phyloP scores from a whole-genome alignment of 53 echinoderm and acorn worm species.

The Henricia sp. region DNA sequence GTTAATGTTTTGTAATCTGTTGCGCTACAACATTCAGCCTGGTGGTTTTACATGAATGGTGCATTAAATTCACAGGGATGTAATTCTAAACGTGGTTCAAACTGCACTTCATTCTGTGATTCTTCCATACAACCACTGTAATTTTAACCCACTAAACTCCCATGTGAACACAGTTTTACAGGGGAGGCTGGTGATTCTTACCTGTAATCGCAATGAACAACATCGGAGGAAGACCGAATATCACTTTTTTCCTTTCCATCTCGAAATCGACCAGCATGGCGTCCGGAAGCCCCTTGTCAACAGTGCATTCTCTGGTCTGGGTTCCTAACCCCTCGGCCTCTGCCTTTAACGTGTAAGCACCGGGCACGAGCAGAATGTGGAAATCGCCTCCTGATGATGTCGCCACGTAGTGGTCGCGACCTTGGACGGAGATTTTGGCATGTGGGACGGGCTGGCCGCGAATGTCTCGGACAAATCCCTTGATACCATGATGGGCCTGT shows the following conservation, averaged over 20 bases:
- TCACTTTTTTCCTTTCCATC: conserved; percentile 50
- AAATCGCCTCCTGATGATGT: conserved; percentile 78
- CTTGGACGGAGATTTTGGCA: conserved; percentile 68
- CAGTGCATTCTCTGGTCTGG: conserved; percentile 38
- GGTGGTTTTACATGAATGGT: too few species aligned
- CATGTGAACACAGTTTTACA: too few species aligned
- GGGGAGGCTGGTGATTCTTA: too few species aligned
- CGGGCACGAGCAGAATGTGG: conserved; percentile 76
- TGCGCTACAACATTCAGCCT: too few species aligned
- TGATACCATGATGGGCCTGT: conserved; percentile 80
- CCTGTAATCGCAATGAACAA: conserved; percentile 79
- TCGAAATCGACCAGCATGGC: conserved; percentile 40
- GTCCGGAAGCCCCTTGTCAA: conserved; percentile 29
- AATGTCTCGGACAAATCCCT: conserved; percentile 68
- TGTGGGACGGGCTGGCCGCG: conserved; percentile 67
- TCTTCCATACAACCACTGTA: too few species aligned
- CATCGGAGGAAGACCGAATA: conserved; percentile 71
- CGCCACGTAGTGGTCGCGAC: conserved; percentile 44
- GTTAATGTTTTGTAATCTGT: too few species aligned
- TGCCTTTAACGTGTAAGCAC: conserved; percentile 74
- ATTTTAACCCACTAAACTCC: too few species aligned
- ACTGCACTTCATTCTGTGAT: too few species aligned
- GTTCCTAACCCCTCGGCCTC: conserved; percentile 69
- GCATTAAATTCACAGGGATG: too few species aligned
- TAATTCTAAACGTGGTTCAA: too few species aligned